Evolutionary conservation across 2,888 invertebrate species (phyloP).

Genomic region (Agrochola circellaris): DNA sequence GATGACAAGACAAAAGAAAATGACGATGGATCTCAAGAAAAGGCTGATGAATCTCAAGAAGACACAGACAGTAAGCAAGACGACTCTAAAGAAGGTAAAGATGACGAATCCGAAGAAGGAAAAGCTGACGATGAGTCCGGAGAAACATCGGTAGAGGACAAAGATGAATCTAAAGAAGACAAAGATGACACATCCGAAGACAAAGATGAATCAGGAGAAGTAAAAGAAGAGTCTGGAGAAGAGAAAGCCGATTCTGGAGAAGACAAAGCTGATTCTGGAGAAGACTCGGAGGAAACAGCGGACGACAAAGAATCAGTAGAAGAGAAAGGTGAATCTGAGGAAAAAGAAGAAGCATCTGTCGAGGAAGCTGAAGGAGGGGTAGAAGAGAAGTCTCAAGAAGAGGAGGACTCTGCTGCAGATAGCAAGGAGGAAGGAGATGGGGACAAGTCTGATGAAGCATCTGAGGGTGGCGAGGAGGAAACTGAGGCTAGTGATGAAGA

Average conservation of each 20-base stretch:
- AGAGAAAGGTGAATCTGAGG: constrained; percentile 72
- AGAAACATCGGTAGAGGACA: constrained; percentile 71
- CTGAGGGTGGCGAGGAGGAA: constrained; percentile 72
- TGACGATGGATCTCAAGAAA: constrained; percentile 87
- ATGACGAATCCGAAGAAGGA: constrained; percentile 73
- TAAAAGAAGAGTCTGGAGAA: constrained; percentile 74
- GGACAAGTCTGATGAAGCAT: constrained; percentile 73
- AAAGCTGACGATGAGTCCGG: constrained; percentile 78
- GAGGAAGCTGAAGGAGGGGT: constrained; percentile 71
- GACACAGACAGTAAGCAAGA: constrained; percentile 65
- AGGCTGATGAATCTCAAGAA: constrained; percentile 78
- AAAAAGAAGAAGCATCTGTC: constrained; percentile 72
- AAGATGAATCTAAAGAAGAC: constrained; percentile 67
- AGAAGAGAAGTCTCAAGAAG: constrained; percentile 70
- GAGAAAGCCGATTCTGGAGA: constrained; percentile 83
- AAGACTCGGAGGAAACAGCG: constrained; percentile 73
- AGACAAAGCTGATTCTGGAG: constrained; percentile 74
- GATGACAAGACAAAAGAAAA: constrained; percentile 79
- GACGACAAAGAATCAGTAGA: constrained; percentile 74
- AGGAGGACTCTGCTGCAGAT: constrained; percentile 54
- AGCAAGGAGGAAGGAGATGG: constrained; percentile 66
- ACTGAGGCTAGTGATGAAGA: constrained; percentile 64
- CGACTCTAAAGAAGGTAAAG: constrained; percentile 71
- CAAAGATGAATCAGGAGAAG: constrained; percentile 78
- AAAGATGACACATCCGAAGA: constrained; percentile 73